Conservation (phyloP, 2,113 vertebrate genomes). For the Pholis gunnellus region DNA sequence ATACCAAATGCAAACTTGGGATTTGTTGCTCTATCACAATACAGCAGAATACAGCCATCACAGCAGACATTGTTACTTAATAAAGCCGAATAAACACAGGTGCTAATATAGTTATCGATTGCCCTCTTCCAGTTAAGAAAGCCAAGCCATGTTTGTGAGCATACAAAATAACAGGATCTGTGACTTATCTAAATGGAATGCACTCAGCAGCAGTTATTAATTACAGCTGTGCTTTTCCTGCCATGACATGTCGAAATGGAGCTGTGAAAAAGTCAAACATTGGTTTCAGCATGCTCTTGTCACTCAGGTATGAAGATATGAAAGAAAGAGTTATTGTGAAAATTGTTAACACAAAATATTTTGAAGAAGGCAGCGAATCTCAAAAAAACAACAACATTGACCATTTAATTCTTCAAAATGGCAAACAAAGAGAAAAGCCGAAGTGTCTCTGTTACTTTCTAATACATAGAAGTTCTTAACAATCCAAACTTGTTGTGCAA, state of each 20-base stretch:
- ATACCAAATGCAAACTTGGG: neutral
- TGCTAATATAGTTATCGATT: neutral
- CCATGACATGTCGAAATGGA: neutral
- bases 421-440: neutral
- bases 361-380: constrained; percentile 7
- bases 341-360: constrained; percentile 21
- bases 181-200: constrained; percentile 8
- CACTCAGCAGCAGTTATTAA: neutral
- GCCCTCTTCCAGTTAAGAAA: neutral
- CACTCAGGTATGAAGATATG: neutral
- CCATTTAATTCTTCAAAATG: constrained; percentile 10
- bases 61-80: neutral
- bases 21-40: neutral
- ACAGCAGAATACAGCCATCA: too few species aligned
- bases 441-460: neutral
- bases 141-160: neutral
- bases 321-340: neutral
- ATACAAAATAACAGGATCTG: constrained; percentile 10
- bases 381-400: neutral
- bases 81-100: neutral
- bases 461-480: neutral
- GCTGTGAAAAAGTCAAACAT: neutral
- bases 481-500: neutral
- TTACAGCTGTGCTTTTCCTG: neutral
- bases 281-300: neutral